Evolutionary conservation across 53 echinoderm and acorn worm genomes (phyloP).

Genomic region (Hippasteria phrygiana): DNA sequence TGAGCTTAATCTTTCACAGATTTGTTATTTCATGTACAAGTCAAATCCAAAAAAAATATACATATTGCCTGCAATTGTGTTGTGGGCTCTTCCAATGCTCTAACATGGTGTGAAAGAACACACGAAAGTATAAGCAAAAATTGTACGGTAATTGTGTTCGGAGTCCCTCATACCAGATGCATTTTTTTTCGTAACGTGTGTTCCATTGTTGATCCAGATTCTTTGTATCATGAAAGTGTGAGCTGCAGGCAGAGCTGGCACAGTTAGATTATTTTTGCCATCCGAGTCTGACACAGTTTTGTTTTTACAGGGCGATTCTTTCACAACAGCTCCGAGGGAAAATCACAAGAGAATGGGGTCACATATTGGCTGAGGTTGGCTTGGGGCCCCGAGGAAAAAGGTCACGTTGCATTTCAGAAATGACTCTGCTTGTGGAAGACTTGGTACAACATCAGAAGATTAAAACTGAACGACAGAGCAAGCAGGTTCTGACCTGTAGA

Average conservation of each 20-base stretch:
- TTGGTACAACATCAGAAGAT: background rate
- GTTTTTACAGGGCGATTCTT: constrained; percentile 59
- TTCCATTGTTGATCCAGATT: background rate
- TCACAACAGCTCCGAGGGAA: constrained; percentile 60
- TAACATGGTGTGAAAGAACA: too few relatives aligned
- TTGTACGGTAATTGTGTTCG: too few relatives aligned
- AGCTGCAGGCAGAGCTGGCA: constrained; percentile 22
- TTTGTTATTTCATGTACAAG: too few relatives aligned
- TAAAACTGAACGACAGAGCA: background rate
- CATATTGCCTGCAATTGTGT: too few relatives aligned
- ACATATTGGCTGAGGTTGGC: constrained; percentile 37
- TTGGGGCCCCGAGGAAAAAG: background rate
- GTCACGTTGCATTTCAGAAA: constrained; percentile 48
- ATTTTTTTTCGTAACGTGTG: background rate
- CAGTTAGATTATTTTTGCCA: background rate
- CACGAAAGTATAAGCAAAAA: too few relatives aligned
- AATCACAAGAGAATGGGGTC: constrained; percentile 51
- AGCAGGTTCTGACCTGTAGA: too few relatives aligned
- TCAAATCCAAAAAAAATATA: too few relatives aligned
- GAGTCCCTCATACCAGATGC: background rate
- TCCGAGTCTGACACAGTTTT: constrained; percentile 40
- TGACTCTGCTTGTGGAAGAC: background rate
- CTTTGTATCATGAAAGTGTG: background rate
- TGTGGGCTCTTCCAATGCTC: too few relatives aligned
- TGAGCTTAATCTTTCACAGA: too few relatives aligned